Evolutionary conservation across 2,797 vertebrate species (phyloP).

Genomic region (Echeneis naucrates): DNA sequence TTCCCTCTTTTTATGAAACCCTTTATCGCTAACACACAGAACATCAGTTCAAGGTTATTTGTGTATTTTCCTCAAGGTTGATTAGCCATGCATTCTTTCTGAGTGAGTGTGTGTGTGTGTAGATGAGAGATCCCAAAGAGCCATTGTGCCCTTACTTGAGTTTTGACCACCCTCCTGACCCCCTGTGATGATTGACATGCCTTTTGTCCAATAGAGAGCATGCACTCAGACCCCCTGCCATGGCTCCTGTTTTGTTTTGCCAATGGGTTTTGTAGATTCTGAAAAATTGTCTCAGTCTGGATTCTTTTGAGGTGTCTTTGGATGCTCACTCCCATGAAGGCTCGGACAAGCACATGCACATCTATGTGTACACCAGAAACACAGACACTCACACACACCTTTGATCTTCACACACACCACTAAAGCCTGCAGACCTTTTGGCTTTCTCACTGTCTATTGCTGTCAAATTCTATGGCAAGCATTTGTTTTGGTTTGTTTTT

Average conservation of each 20-base stretch:
- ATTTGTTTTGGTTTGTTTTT: conserved; percentile 33
- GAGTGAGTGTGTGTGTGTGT: conserved; percentile 30
- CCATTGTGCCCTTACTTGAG: conserved; percentile 71
- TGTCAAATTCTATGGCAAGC: conserved; percentile 50
- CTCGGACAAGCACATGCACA: conserved; percentile 35
- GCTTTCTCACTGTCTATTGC: conserved; percentile 50
- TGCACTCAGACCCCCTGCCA: conserved; percentile 61
- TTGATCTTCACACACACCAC: conserved; percentile 65
- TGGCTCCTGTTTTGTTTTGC: conserved; percentile 52
- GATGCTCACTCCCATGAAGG: conserved; percentile 38
- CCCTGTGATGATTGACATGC: conserved; percentile 73
- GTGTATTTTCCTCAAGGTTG: conserved; percentile 59
- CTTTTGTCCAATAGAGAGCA: conserved; percentile 73
- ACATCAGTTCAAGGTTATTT: conserved; percentile 77
- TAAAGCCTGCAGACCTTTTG: conserved; percentile 25
- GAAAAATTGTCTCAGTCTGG: conserved; percentile 40
- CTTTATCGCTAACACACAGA: conserved; percentile 71
- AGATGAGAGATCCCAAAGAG: conserved; percentile 49
- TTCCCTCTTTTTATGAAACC: conserved; percentile 65
- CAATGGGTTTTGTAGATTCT: conserved; percentile 33
- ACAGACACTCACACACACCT: conserved; percentile 51
- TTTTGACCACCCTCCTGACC: conserved; percentile 78
- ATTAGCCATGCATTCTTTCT: conserved; percentile 81
- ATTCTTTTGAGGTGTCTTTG: conserved; percentile 60
- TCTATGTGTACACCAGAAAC: conserved; percentile 37